phyloP scores from a whole-genome alignment of 92 coral and sea anemone species.

The Phenganax marumi region DNA sequence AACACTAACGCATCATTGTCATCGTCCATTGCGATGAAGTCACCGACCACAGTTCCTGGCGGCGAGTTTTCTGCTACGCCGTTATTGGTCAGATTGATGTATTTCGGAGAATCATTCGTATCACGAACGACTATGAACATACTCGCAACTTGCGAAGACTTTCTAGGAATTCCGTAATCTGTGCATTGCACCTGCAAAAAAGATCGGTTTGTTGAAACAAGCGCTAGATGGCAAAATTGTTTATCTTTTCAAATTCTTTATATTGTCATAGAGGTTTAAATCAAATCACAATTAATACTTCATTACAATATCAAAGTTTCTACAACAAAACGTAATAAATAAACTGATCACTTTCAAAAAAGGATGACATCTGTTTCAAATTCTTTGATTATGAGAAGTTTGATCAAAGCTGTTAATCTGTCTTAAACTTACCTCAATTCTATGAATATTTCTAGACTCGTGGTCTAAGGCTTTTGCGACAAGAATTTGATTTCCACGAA shows the following conservation, averaged over 20 bases:
- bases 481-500: slow-evolving; percentile 54
- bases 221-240: too few relatives aligned
- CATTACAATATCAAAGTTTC: too few relatives aligned
- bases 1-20: slow-evolving; percentile 72
- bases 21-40: slow-evolving; percentile 68
- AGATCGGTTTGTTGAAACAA: too few relatives aligned
- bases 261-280: too few relatives aligned
- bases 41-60: slow-evolving; percentile 65
- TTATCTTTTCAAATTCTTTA: too few relatives aligned
- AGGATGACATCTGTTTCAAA: too few relatives aligned
- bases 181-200: slow-evolving; percentile 41
- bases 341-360: too few relatives aligned
- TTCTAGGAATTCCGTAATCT: slow-evolving; percentile 73
- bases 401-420: too few relatives aligned
- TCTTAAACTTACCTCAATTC: slow-evolving; percentile 48
- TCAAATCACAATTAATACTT: too few relatives aligned
- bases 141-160: slow-evolving; percentile 21
- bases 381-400: too few relatives aligned
- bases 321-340: too few relatives aligned
- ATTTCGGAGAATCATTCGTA: slow-evolving; percentile 79
- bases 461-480: slow-evolving; percentile 65
- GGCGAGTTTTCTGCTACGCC: slow-evolving; percentile 76
- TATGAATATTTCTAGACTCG: slow-evolving; percentile 64
- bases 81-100: slow-evolving; percentile 60
- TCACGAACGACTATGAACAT: slow-evolving; percentile 43